A percentile compares a stretch with the other conserved stretches of the same genome.
These are phyloP conservation scores for Oophaga pumilio DNA, from an alignment of 2,113 vertebrate species.

Conservation along the genomic window DNA sequence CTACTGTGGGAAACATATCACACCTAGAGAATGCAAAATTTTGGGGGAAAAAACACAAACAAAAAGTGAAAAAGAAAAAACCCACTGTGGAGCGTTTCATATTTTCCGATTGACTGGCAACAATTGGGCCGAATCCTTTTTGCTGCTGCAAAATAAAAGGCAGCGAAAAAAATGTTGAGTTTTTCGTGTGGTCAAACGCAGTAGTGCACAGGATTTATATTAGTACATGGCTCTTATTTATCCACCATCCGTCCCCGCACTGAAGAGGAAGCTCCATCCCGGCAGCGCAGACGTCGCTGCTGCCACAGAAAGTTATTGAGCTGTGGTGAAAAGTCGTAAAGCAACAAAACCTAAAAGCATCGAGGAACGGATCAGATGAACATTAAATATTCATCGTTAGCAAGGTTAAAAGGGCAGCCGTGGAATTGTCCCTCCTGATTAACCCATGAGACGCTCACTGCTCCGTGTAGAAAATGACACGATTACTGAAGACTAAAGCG, in stretches of 20 bases:
- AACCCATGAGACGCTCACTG: not conserved
- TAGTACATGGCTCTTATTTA: not conserved
- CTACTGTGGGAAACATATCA: too few relatives aligned
- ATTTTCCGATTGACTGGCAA: too few relatives aligned
- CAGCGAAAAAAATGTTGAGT: too few relatives aligned
- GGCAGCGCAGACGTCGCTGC: not conserved
- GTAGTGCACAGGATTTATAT: not conserved
- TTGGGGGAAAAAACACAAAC: too few relatives aligned
- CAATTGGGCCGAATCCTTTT: too few relatives aligned
- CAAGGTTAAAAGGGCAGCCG: not conserved
- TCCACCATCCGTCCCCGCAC: not conserved
- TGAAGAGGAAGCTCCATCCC: not conserved
- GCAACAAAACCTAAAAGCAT: not conserved
- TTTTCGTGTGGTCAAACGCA: too few relatives aligned
- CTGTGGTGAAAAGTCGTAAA: not conserved
- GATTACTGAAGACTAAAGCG: not conserved
- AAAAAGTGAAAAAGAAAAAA: too few relatives aligned
- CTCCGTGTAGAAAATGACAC: not conserved
- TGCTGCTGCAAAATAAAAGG: too few relatives aligned
- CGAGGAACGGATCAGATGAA: not conserved
- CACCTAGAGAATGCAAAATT: too few relatives aligned
- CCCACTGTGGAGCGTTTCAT: too few relatives aligned
- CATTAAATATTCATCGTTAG: conserved; percentile 23
- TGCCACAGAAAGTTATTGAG: not conserved
- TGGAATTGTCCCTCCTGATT: not conserved